phyloP scores from a whole-genome alignment of 2,888 invertebrate species.

The Chrysolina americana region DNA sequence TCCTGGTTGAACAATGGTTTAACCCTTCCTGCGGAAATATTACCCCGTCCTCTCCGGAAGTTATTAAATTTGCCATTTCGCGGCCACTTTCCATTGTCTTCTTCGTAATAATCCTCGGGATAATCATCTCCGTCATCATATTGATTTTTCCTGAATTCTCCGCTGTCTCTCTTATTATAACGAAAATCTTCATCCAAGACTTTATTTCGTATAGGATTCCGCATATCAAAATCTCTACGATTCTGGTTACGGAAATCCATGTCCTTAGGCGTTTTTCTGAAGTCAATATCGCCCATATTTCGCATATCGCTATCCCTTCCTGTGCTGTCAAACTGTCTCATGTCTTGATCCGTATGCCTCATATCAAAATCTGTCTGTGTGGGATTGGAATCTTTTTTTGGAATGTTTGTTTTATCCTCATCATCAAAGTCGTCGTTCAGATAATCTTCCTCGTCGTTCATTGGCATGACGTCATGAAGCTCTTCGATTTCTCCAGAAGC shows the following conservation, averaged over 20 bases:
- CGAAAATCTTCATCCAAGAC: conserved; percentile 61
- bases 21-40: background rate
- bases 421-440: conserved; percentile 71
- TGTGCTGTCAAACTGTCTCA: conserved; percentile 52
- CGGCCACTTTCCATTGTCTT: conserved; percentile 66
- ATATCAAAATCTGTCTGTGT: conserved; percentile 49
- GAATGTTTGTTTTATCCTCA: conserved; percentile 54
- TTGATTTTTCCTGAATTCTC: conserved; percentile 58
- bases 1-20: conserved; percentile 33
- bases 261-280: conserved; percentile 52
- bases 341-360: conserved; percentile 61
- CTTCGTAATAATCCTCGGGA: conserved; percentile 66
- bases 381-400: conserved; percentile 36
- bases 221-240: conserved; percentile 60
- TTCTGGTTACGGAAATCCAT: conserved; percentile 56
- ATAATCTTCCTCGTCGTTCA: conserved; percentile 73
- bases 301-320: conserved; percentile 59
- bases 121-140: conserved; percentile 64
- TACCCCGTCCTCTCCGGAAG: conserved; percentile 38
- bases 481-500: conserved; percentile 88
- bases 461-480: conserved; percentile 82
- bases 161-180: conserved; percentile 56
- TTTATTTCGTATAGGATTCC: conserved; percentile 45
- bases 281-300: conserved; percentile 56
- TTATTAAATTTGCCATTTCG: conserved; percentile 64